A percentile compares a stretch with the other conserved stretches of the same genome.
phyloP scores from a whole-genome alignment of 2,113 vertebrate genomes.

The Gadus macrocephalus region DNA sequence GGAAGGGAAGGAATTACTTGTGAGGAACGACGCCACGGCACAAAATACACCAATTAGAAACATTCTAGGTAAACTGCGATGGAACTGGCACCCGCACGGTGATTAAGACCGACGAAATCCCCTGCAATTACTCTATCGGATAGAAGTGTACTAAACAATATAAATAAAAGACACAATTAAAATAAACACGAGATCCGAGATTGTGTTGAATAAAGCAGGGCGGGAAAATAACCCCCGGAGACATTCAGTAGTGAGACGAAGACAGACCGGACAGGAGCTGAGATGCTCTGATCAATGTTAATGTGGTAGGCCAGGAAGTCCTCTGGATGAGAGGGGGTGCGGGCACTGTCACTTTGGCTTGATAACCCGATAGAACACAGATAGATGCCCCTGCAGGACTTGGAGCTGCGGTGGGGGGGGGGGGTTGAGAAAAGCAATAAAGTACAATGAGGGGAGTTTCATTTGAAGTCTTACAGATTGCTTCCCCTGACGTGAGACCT shows the following conservation, averaged over 20 bases:
- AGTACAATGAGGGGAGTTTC: not conserved
- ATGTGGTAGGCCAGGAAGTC: constrained; percentile 28
- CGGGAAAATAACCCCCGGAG: not conserved
- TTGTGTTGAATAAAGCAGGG: not conserved
- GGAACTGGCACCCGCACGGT: no score
- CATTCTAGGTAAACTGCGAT: no score
- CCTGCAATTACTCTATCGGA: no score
- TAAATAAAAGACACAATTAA: no score
- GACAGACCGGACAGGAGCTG: constrained; percentile 6
- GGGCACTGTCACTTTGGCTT: constrained; percentile 34
- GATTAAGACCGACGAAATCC: no score
- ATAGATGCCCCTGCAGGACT: constrained; percentile 21
- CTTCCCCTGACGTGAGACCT: not conserved
- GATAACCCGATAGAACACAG: constrained; percentile 22
- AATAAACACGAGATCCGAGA: no score
- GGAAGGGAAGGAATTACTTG: no score
- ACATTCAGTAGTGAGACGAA: not conserved
- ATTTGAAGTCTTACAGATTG: not conserved
- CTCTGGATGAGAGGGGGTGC: constrained; percentile 23
- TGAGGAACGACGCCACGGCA: no score
- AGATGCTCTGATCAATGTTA: constrained; percentile 35
- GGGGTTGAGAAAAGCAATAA: not conserved
- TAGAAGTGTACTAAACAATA: no score
- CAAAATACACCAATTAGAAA: no score
- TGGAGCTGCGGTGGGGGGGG: not conserved